Evolutionary conservation across 92 coral and sea anemone genomes (phyloP), one percentile per base, ranked within the genome.

Genomic region (Muricea muricata): DNA sequence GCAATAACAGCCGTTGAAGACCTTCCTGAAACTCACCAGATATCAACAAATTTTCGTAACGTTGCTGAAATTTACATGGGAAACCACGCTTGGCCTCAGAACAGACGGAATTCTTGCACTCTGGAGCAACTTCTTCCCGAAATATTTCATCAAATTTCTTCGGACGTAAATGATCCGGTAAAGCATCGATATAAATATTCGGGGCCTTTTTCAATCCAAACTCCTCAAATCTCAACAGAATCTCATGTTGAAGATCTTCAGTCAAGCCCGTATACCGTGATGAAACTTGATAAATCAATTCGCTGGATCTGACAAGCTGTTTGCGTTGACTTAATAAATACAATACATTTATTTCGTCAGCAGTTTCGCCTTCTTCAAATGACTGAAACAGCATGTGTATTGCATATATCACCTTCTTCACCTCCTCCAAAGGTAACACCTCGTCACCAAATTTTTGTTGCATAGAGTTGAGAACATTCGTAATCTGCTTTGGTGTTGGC

Each of bases 391-490:
- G 89, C 24, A 94, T 91, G 84, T 90, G 94, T 30, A 94, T 92
- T 13, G 98, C 97, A 56, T 82, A 75, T 78, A 93, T 84, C 45
- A 95, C 97, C 10, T 93, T 92, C 52, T 89, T 76, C 82, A 92
- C 88, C 78, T 93, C 94, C 65, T 95, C 94, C 2, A 93, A 94
- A 56, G 92, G 91, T 95, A 95, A 90, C 83, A 80, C 94, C 80
- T 93, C 92, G 48, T 93, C 96, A 63, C 92, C 88, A 41, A 95
- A 90, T 29, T 91, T 89, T 40, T 93, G 94, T 56, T 95, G 92
- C 21, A 95, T 79, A 58, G 97, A 82, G 57, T 88, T 92, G 21
- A 95, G 82, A 35, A 95, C 93, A 58, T 90, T 87, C 8, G 97
- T 97, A 61, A 91, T 89, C 77, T 95, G 98, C 10, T 60, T 18